Base-by-base conservation (phyloP, 1,140 invertebrate species). In the Bradysia coprophila region DNA sequence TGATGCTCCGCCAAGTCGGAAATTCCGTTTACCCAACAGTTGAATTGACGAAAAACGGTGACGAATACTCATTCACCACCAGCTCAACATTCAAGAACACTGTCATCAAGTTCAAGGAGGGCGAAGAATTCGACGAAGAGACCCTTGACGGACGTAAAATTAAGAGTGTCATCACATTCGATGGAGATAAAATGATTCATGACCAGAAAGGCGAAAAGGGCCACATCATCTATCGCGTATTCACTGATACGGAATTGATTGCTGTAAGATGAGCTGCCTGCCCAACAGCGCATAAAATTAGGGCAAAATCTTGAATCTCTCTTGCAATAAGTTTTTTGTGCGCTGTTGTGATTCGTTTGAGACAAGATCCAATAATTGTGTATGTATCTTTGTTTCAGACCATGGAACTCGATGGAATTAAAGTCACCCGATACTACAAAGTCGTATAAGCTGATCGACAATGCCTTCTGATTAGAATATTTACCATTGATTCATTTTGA, bases 131-230 rank as follows among this genome's bases (percentile, higher is more conserved):
- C 57, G 81, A 88, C 9, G 84, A 92, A 51, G 78, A 78, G 48
- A 91, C 87, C 6, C 68, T 79, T 15, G 87, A 92, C 57, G 87
- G 85, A 10, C 67, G 85, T 31, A 77, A 75, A 51, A 86, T 92
- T 2, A 86, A 85, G 63, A 77, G 70, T 36, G 52, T 67, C 41
- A 70, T 77, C 46, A 77, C 68, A 11, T 53, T 72, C 19, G 71
- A 78, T 8, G 75, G 75, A 6, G 77, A 79, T 58, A 81, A 74
- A 49, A 55, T 85, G 43, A 63, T 69, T 18, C 78, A 85, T 49
- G 55, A 74, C 22, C 79, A 84, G 57, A 78, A 76, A 46, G 74
- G 72, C 23, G 67, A 72, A 15, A 71, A 80, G 46, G 63, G 69
- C 10, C 72, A 75, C 2, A 67, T 61, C 22, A 78, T 81, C 44